A percentile compares a stretch with the other conserved stretches of the same genome.
Evolutionary conservation across 2,797 vertebrate genomes (phyloP).

Genomic region (Pyrocephalus nanus): DNA sequence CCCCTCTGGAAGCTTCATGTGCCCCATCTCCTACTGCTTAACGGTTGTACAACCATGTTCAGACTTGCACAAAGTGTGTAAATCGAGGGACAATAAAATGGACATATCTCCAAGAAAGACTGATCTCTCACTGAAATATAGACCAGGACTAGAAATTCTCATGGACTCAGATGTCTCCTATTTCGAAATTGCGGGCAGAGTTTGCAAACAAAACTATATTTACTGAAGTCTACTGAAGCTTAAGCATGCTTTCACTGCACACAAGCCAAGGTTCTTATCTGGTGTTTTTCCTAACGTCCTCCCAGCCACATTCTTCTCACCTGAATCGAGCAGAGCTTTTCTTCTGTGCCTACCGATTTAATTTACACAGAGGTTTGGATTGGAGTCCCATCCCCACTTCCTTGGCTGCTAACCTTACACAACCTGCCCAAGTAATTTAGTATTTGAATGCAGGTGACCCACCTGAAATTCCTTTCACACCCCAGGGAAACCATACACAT

Average conservation of each 20-base stretch:
- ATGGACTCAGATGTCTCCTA: background rate
- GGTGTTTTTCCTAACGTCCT: background rate
- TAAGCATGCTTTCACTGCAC: background rate
- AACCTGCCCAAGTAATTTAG: constrained; percentile 17
- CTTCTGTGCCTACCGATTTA: background rate
- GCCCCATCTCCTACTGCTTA: background rate
- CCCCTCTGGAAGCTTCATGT: background rate
- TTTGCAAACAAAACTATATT: background rate
- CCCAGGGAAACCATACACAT: background rate
- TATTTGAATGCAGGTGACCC: constrained; percentile 17
- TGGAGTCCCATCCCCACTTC: background rate
- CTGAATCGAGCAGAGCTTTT: background rate
- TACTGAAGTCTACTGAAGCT: background rate
- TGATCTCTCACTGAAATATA: background rate
- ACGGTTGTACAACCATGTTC: background rate
- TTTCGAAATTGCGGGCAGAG: background rate
- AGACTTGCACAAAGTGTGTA: background rate
- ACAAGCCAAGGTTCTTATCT: background rate
- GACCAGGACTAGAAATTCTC: background rate
- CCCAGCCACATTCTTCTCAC: background rate
- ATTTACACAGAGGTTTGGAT: background rate
- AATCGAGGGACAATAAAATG: background rate
- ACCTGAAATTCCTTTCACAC: constrained; percentile 26
- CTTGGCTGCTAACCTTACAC: constrained; percentile 5
- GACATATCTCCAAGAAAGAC: background rate